A percentile compares a stretch with the other conserved stretches of the same genome.
phyloP scores from a whole-genome alignment of 2,113 vertebrate genomes.

The Limanda limanda region DNA sequence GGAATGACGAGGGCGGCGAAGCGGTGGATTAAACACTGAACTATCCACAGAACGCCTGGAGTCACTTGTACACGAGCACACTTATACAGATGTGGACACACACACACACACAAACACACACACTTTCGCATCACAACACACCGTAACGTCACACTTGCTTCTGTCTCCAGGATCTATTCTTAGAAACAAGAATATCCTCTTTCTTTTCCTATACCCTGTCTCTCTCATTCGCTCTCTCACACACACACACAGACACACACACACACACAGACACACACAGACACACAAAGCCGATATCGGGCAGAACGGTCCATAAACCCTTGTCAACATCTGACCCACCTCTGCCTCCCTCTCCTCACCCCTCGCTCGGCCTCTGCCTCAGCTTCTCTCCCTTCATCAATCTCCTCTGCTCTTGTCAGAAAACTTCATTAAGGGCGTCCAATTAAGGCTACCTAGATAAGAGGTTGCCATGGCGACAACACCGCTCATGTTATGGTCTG shows the following conservation, averaged over 20 bases:
- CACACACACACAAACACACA: slow-evolving; percentile 34
- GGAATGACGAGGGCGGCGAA: slow-evolving; percentile 72
- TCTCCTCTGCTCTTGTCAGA: slow-evolving; percentile 39
- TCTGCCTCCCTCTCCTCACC: background rate
- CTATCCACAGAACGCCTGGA: slow-evolving; percentile 55
- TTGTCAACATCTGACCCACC: slow-evolving; percentile 33
- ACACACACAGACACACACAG: slow-evolving; percentile 14
- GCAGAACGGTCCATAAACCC: slow-evolving; percentile 11
- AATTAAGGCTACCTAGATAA: slow-evolving; percentile 55
- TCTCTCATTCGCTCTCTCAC: slow-evolving; percentile 1
- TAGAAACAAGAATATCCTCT: slow-evolving; percentile 65
- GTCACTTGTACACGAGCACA: slow-evolving; percentile 17
- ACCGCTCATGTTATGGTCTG: slow-evolving; percentile 34
- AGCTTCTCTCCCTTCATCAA: slow-evolving; percentile 34
- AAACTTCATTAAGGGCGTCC: slow-evolving; percentile 58
- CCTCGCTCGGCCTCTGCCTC: background rate
- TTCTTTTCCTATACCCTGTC: background rate
- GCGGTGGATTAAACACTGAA: slow-evolving; percentile 78
- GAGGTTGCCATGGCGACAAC: slow-evolving; percentile 30
- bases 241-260: background rate
- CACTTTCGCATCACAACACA: slow-evolving; percentile 31
- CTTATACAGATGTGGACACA: slow-evolving; percentile 18
- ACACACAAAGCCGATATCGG: slow-evolving; percentile 16
- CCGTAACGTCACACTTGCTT: slow-evolving; percentile 53
- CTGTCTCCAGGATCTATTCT: slow-evolving; percentile 69